Conservation (phyloP, 2,797 vertebrate genomes). For the Propithecus perrieri region DNA sequence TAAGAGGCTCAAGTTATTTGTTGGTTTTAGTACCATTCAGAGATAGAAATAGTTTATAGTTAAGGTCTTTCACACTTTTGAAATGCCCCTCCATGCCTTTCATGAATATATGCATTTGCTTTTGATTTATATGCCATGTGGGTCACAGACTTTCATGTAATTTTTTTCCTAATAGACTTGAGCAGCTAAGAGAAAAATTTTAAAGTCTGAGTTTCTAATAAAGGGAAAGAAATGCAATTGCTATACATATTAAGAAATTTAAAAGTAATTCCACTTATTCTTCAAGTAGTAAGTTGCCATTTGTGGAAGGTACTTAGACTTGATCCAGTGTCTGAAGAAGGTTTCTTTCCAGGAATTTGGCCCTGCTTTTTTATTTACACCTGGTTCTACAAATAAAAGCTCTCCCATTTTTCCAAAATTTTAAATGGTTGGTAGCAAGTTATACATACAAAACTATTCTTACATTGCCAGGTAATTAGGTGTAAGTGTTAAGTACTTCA, state of each 20-base stretch:
- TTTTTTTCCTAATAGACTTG: neutral
- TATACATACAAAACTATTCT: neutral
- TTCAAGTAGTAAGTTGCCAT: neutral
- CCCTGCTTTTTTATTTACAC: neutral
- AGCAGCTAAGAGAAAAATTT: neutral
- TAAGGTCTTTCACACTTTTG: neutral
- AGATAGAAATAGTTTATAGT: neutral
- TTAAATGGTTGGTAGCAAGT: neutral
- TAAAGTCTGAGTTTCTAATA: conserved; percentile 31
- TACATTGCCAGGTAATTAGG: neutral
- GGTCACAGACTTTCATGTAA: neutral
- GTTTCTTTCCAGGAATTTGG: neutral
- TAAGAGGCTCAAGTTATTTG: neutral
- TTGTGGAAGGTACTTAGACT: neutral
- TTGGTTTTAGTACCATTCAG: neutral
- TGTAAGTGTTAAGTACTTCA: neutral
- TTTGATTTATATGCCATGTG: neutral
- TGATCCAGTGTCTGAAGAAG: neutral
- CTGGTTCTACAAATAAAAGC: neutral
- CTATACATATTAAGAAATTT: neutral
- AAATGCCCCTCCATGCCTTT: neutral
- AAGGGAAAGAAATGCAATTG: conserved; percentile 2
- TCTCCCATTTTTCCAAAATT: neutral
- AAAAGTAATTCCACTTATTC: neutral
- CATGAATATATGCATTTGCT: neutral